Percentiles rank a stretch among this genome's conserved stretches.
phyloP scores from a whole-genome alignment of 2,888 invertebrate species.

The Falcaria lacertinaria region DNA sequence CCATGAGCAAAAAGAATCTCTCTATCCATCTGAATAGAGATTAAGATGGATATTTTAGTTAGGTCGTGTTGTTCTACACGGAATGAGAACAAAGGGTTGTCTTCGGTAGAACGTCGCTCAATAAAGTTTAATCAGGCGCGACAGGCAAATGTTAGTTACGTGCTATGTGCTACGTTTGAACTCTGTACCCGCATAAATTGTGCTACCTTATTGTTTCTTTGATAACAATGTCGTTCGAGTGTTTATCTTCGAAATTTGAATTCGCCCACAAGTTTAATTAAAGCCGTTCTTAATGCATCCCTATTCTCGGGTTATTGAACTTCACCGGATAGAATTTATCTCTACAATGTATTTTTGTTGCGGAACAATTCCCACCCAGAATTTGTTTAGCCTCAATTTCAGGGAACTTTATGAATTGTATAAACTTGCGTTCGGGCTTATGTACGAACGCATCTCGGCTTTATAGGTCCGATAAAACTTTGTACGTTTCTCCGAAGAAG shows the following conservation, averaged over 20 bases:
- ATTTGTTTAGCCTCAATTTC: background rate
- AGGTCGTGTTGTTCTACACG: constrained; percentile 32
- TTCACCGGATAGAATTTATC: background rate
- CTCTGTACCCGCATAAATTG: background rate
- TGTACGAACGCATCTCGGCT: background rate
- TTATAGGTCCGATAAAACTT: background rate
- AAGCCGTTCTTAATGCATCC: background rate
- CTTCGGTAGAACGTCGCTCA: constrained; percentile 52
- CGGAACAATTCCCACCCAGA: background rate
- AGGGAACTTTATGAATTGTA: background rate
- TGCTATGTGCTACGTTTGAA: constrained; percentile 13
- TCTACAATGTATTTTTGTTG: background rate
- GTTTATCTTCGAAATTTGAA: background rate
- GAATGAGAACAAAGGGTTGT: constrained; percentile 67
- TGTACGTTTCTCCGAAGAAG: background rate
- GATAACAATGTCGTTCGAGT: background rate
- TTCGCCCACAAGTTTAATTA: background rate
- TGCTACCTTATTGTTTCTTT: background rate
- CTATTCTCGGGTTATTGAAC: background rate
- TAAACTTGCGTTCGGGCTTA: background rate
- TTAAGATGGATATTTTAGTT: constrained; percentile 9
- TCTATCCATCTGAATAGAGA: constrained; percentile 13
- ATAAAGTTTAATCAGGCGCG: constrained; percentile 60
- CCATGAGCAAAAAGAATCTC: constrained; percentile 9
- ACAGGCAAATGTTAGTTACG: constrained; percentile 42